A percentile compares a stretch with the other conserved stretches of the same genome.
These are phyloP conservation scores for Cricetomys ansorgei DNA, from an alignment of 2,113 vertebrate species.

Conservation along the genomic window DNA sequence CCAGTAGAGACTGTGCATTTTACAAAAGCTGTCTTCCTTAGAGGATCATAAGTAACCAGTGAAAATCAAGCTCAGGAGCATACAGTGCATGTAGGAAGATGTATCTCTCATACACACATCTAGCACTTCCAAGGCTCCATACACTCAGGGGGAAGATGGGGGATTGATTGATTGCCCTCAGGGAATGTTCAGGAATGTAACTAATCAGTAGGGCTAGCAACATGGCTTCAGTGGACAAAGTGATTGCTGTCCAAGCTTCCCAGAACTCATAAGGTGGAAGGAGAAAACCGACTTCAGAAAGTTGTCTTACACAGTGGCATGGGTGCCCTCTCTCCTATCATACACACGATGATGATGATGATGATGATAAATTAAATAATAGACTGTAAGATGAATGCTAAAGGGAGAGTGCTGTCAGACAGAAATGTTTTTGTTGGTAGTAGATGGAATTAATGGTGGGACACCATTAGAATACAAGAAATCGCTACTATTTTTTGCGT, in stretches of 20 bases:
- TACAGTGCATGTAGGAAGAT: slow-evolving; percentile 40
- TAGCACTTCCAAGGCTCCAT: neutral
- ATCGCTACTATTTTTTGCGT: neutral
- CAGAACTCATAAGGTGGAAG: neutral
- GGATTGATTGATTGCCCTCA: neutral
- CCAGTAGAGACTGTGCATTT: neutral
- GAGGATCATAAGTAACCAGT: slow-evolving; percentile 70
- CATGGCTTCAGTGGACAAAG: neutral
- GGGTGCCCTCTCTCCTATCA: too few species aligned
- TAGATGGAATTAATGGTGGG: neutral
- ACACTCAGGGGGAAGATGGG: slow-evolving; percentile 15
- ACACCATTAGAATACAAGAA: neutral
- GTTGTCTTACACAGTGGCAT: neutral
- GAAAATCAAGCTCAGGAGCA: slow-evolving; percentile 76
- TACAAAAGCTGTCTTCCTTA: slow-evolving; percentile 40
- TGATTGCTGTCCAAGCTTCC: neutral
- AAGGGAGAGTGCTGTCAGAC: neutral
- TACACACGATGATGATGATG: too few species aligned
- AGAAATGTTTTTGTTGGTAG: neutral
- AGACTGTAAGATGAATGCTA: neutral
- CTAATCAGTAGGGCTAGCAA: too few species aligned
- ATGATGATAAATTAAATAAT: neutral
- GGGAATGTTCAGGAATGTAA: neutral
- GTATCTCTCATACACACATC: slow-evolving; percentile 16
- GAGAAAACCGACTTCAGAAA: neutral